Evolutionary conservation across 2,113 vertebrate species (phyloP), one percentile per base, ranked within the genome.

Genomic region (Cyphomyrus plagiostoma): DNA sequence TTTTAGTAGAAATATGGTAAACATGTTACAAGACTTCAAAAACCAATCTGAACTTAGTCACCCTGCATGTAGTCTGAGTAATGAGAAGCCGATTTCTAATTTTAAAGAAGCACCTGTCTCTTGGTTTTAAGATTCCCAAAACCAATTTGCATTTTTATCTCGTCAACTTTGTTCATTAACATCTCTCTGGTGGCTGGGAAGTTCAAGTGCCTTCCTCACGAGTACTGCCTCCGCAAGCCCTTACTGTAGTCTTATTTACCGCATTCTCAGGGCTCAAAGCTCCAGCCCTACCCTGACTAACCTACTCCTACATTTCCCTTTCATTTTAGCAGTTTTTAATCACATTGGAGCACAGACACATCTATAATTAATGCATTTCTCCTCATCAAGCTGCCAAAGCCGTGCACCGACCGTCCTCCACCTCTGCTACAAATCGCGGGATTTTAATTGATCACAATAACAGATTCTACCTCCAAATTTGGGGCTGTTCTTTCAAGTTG

Each of bases 191-290:
- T 46, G 39, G 39, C 26, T 58, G 86, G 62, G 39, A 89, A 42
- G 83, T 83, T 90, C 39, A 91, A 90, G 48, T 85, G 77, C 39
- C 53, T 39, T 62, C 45, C 66, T 83, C 86, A 85, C 82, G 74
- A 52, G 74, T 48, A 5, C 19, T 26, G 50, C 21, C 89, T 62
- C 66, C 30, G 35, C 86, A 62, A 42, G 21, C 52, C 46, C 53
- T 80, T 89, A 84, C 42, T 53, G 46, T 74, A 46, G 70, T 46
- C 56, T 87, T 46, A 87, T 90, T 87, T 87, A 90, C 17, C 70
- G 17, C 13, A 2, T 49, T 86, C 70, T 83, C 49, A 9, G 46
- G 52, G 70, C 19, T 52, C 4, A n/a, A 21, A 4, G 35, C 35
- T 53, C 45, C 50, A 82, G 3, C 45, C 3, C 49, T 46, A 50